Evolutionary conservation across 2,113 vertebrate species (phyloP).

Genomic region (Polyodon spathula): DNA sequence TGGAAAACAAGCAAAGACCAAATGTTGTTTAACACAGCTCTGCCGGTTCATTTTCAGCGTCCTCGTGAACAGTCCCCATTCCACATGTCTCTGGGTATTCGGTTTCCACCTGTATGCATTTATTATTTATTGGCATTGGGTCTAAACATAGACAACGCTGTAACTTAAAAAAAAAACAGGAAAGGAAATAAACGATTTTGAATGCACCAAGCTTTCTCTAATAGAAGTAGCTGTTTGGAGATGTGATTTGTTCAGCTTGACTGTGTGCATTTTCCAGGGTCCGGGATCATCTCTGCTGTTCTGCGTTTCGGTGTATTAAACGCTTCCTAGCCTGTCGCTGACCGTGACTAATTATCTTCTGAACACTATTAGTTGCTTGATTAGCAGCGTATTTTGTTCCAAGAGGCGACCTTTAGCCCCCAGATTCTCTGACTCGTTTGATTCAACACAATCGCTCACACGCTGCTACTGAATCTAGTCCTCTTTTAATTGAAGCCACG

Average conservation of each 20-base stretch:
- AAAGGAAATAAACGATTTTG: too few relatives aligned
- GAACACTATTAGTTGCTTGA: conserved; percentile 57
- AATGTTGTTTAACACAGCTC: too few relatives aligned
- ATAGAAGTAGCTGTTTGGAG: too few relatives aligned
- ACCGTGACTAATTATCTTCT: conserved; percentile 50
- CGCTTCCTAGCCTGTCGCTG: conserved; percentile 23
- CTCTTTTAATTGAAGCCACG: background rate
- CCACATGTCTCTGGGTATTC: too few relatives aligned
- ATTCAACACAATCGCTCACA: conserved; percentile 17
- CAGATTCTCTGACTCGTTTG: conserved; percentile 50
- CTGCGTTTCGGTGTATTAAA: conserved; percentile 20
- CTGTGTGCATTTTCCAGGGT: background rate
- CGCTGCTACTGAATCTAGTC: background rate
- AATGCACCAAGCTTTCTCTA: too few relatives aligned
- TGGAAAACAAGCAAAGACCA: too few relatives aligned
- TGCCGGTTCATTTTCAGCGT: too few relatives aligned
- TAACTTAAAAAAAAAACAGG: too few relatives aligned
- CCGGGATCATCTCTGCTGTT: background rate
- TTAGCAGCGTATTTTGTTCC: conserved; percentile 49
- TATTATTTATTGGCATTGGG: too few relatives aligned
- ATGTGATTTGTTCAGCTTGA: background rate
- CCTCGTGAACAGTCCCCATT: too few relatives aligned
- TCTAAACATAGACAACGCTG: too few relatives aligned
- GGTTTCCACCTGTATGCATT: too few relatives aligned
- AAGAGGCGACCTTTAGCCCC: conserved; percentile 49